Conservation (phyloP, 2,888 invertebrate genomes). For the Acronicta psi region DNA sequence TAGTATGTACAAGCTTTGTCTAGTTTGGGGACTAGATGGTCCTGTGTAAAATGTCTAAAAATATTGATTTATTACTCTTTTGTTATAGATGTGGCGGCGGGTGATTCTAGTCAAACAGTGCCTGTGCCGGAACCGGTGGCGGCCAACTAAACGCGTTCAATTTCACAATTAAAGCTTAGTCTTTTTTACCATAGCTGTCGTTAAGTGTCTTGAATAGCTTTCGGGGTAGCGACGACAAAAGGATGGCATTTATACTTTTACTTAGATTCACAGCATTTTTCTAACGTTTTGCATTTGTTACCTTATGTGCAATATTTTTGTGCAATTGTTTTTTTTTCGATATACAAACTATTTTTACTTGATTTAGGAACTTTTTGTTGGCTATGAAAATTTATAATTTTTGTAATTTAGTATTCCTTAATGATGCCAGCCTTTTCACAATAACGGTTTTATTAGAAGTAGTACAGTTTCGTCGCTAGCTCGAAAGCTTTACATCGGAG, state of each 20-base stretch:
- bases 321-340: conserved; percentile 40
- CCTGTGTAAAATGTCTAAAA: too few species aligned
- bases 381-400: conserved; percentile 27
- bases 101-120: conserved; percentile 73
- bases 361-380: conserved; percentile 16
- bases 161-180: conserved; percentile 67
- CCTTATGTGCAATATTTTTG: conserved; percentile 9
- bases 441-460: conserved; percentile 18
- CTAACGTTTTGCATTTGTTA: not conserved
- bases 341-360: conserved; percentile 3
- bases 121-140: conserved; percentile 66
- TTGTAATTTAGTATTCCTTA: conserved; percentile 12
- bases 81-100: conserved; percentile 69
- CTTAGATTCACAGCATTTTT: not conserved
- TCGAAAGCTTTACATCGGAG: conserved; percentile 72
- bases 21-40: too few species aligned
- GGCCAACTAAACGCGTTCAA: conserved; percentile 71
- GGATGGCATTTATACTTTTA: conserved; percentile 21
- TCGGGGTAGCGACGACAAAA: conserved; percentile 53
- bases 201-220: conserved; percentile 62
- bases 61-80: not conserved
- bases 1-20: too few species aligned
- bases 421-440: conserved; percentile 17
- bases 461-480: conserved; percentile 57
- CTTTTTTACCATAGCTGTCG: conserved; percentile 74